Evolutionary conservation across 2,113 vertebrate genomes (phyloP).

Genomic region (Reinhardtius hippoglossoides): DNA sequence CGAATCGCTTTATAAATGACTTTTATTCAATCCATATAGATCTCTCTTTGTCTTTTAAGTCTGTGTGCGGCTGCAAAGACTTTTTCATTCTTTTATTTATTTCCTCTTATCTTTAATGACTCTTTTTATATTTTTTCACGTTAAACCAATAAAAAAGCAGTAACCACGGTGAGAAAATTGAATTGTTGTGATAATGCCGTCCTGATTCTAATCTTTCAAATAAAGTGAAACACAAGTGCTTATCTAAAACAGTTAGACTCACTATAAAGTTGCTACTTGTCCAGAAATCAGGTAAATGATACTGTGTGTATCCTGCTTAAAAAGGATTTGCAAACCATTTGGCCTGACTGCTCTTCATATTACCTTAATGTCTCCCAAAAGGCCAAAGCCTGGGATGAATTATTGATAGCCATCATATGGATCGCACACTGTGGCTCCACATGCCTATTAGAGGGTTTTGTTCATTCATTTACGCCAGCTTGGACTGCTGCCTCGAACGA

Average conservation of each 20-base stretch:
- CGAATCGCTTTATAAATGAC: not conserved
- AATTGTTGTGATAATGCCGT: conserved; percentile 49
- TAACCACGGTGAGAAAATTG: conserved; percentile 29
- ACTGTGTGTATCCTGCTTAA: conserved; percentile 72
- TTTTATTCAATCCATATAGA: not conserved
- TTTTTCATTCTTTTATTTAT: conserved; percentile 15
- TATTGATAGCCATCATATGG: conserved; percentile 83
- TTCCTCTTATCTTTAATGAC: conserved; percentile 27
- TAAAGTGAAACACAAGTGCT: conserved; percentile 65
- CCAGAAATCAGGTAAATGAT: conserved; percentile 72
- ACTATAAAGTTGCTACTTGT: conserved; percentile 68
- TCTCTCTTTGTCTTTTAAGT: not conserved
- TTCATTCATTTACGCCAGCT: conserved; percentile 80
- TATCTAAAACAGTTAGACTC: conserved; percentile 67
- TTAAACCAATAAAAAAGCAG: conserved; percentile 33
- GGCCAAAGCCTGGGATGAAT: conserved; percentile 80
- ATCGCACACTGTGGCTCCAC: conserved; percentile 78
- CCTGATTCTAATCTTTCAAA: conserved; percentile 52
- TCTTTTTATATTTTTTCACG: conserved; percentile 33
- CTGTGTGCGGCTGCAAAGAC: not conserved
- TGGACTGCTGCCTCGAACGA: conserved; percentile 71
- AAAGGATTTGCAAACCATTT: conserved; percentile 81
- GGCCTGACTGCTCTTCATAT: conserved; percentile 81
- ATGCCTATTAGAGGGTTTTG: conserved; percentile 78
- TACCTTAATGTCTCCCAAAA: conserved; percentile 83